A percentile compares a stretch with the other conserved stretches of the same genome.
Conservation (phyloP, 2,888 invertebrate species). For the Cheiracanthium punctorium region DNA sequence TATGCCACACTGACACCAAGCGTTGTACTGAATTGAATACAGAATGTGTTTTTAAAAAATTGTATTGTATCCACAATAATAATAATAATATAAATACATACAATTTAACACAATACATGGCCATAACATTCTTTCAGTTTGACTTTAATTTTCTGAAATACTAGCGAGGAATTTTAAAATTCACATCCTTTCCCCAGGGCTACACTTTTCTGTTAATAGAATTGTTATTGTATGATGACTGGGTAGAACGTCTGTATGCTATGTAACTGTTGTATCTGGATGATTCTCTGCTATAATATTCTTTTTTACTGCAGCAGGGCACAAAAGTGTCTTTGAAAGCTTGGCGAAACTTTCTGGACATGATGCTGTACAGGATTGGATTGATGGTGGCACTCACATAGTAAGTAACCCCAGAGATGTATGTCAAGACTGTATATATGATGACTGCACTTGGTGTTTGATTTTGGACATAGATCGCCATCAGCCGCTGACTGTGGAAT, state of each 20-base stretch:
- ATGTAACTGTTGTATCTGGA: slow-evolving; percentile 19
- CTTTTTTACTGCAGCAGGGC: slow-evolving; percentile 33
- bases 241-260: not conserved
- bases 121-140: too few relatives aligned
- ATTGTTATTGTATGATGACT: too few relatives aligned
- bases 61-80: too few relatives aligned
- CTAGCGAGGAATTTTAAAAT: too few relatives aligned
- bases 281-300: not conserved
- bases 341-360: slow-evolving; percentile 94
- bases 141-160: too few relatives aligned
- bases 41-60: too few relatives aligned
- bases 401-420: slow-evolving; percentile 91
- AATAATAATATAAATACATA: too few relatives aligned
- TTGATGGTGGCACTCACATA: slow-evolving; percentile 94
- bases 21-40: too few relatives aligned
- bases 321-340: slow-evolving; percentile 86
- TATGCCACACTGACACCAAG: too few relatives aligned
- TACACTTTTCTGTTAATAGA: too few relatives aligned
- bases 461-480: slow-evolving; percentile 76
- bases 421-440: slow-evolving; percentile 84
- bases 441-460: slow-evolving; percentile 67
- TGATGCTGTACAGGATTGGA: slow-evolving; percentile 88
- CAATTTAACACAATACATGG: too few relatives aligned
- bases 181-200: too few relatives aligned
- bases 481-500: slow-evolving; percentile 87